Conservation (phyloP, 2,888 invertebrate genomes). For the Drosophila cyrtoloma region DNA sequence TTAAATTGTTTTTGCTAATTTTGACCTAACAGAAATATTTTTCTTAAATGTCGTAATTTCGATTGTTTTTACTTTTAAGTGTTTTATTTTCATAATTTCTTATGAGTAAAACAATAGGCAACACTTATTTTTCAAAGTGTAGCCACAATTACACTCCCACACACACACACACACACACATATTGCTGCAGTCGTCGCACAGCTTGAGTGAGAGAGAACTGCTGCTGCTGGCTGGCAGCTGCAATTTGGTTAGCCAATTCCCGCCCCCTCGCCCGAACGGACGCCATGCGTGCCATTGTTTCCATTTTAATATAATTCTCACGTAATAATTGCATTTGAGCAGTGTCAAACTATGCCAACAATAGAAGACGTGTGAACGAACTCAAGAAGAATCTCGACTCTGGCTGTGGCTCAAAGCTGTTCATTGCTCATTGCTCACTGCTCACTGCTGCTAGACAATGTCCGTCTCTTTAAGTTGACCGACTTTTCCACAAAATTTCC, state of each 20-base stretch:
- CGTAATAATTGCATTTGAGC: constrained; percentile 83
- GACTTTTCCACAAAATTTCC: constrained; percentile 10
- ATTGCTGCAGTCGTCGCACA: background rate
- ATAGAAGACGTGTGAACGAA: constrained; percentile 53
- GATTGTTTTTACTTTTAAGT: background rate
- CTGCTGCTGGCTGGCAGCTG: constrained; percentile 51
- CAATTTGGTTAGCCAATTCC: constrained; percentile 51
- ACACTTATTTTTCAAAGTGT: constrained; percentile 7
- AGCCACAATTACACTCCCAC: constrained; percentile 28
- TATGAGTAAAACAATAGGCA: background rate
- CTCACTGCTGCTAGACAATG: constrained; percentile 11
- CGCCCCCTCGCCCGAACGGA: background rate
- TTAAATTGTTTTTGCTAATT: background rate
- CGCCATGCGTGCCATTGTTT: constrained; percentile 71
- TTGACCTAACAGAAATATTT: background rate
- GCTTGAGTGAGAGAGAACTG: constrained; percentile 15
- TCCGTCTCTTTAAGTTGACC: constrained; percentile 23
- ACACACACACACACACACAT: constrained; percentile 2
- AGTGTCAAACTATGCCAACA: constrained; percentile 69
- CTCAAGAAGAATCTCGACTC: constrained; percentile 21
- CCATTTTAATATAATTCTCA: constrained; percentile 82
- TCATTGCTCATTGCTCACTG: background rate
- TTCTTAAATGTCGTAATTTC: background rate
- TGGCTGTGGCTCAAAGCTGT: background rate
- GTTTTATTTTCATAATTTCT: background rate